Evolutionary conservation across 2,113 vertebrate species (phyloP), one percentile per base, ranked within the genome.

Genomic region (Pedionomus torquatus): DNA sequence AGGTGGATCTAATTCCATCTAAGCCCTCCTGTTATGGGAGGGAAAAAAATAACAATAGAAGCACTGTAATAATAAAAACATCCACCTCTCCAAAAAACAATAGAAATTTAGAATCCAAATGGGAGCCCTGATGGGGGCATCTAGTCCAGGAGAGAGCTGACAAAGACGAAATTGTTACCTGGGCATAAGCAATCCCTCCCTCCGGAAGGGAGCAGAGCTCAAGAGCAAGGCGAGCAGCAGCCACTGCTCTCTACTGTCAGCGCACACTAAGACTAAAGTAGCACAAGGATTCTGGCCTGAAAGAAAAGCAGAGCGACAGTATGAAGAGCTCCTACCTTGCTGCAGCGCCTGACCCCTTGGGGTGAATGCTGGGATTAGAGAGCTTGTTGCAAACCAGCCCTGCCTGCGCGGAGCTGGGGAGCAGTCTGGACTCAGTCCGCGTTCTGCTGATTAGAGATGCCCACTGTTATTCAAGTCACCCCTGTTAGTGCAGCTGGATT

Each of bases 291-390:
- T 91, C 64, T 48, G 65, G 90, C 80, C 68, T 88, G 94, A 60
- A 94, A 90, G 93, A 68, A 41, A 92, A 97, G 92, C 93, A 86
- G 84, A 93, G 92, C 52, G 54, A 75, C 19, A 85, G 91, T 5
- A 35, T 71, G 84, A 94, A 77, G 64, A 63, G 93, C 80, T 94
- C 96, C 85, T 81, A 60, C 68, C 87, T 76, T 54, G 70, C 90
- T 71, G 90, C 48, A 51, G 89, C 4, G 49, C 85, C 95, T 88
- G 95, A 89, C 85, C 85, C 84, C 77, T 89, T 33, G 71, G 83
- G 85, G 74, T 54, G 68, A 85, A 55, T 95, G 95, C 97, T 97
- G 97, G 96, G 95, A 96, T 93, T 44, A 77, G 94, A 95, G 72
- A 72, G 91, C 78, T 87, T 25, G 33, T 13, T 46, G 77, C n/a